These are phyloP conservation scores for Frieseomelitta varia DNA, from an alignment of 1,140 invertebrate genomes.

Conservation along the genomic window DNA sequence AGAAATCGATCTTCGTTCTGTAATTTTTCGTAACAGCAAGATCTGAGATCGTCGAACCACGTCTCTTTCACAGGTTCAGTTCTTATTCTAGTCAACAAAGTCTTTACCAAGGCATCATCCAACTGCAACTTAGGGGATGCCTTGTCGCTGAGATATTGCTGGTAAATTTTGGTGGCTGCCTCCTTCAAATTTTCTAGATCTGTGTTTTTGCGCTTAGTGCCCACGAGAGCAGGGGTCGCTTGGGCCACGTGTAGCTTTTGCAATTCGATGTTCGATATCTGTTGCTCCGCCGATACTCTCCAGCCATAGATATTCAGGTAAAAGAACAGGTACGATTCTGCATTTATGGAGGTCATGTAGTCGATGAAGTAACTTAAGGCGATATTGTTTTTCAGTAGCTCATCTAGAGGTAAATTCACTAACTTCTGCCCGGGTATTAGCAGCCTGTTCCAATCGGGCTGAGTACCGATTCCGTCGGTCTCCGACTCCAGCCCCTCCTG, in stretches of 20 bases:
- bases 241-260: conserved; percentile 80
- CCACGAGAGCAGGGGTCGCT: conserved; percentile 43
- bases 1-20: conserved; percentile 86
- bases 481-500: conserved; percentile 83
- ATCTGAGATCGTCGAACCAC: conserved; percentile 94
- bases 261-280: conserved; percentile 85
- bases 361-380: conserved; percentile 92
- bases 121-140: conserved; percentile 86
- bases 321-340: conserved; percentile 91
- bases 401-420: conserved; percentile 88
- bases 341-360: conserved; percentile 88
- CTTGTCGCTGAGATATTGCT: conserved; percentile 92
- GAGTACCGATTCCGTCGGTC: conserved; percentile 76
- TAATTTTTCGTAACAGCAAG: conserved; percentile 87
- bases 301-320: conserved; percentile 93
- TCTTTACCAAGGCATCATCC: conserved; percentile 86
- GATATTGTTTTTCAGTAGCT: conserved; percentile 91
- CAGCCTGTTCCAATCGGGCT: conserved; percentile 82
- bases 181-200: conserved; percentile 86
- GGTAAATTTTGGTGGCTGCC: conserved; percentile 90
- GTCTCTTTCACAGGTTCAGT: conserved; percentile 85
- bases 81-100: conserved; percentile 86
- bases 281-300: conserved; percentile 89
- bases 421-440: conserved; percentile 84
- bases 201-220: conserved; percentile 74